Conservation (phyloP, 2,797 vertebrate species). For the Zalophus californianus region DNA sequence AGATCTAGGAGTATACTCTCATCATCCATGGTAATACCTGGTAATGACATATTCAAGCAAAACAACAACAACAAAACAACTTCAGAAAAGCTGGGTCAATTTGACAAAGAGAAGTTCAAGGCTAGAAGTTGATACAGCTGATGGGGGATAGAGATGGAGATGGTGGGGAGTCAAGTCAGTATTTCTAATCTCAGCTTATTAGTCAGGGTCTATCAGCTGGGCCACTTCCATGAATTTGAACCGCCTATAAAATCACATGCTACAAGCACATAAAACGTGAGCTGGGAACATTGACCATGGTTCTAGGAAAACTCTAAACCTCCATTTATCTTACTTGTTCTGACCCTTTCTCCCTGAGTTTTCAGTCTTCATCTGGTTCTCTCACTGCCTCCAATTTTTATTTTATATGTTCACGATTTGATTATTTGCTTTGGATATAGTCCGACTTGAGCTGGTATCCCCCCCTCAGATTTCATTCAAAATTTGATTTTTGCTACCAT, state of each 20-base stretch:
- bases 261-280: neutral
- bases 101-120: neutral
- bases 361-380: neutral
- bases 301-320: neutral
- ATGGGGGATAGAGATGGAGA: neutral
- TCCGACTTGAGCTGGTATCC: neutral
- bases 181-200: neutral
- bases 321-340: neutral
- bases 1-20: neutral
- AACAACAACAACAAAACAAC: neutral
- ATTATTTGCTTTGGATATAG: neutral
- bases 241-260: neutral
- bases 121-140: neutral
- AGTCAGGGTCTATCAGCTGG: neutral
- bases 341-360: neutral
- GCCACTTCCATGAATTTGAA: neutral
- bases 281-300: neutral
- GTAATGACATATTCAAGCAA: neutral
- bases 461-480: neutral
- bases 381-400: neutral
- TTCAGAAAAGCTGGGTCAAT: neutral
- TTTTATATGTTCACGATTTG: neutral
- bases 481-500: conserved; percentile 49
- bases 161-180: neutral
- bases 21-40: neutral